Evolutionary conservation across 1,140 invertebrate species (phyloP).

Genomic region (Drosophila orosa): DNA sequence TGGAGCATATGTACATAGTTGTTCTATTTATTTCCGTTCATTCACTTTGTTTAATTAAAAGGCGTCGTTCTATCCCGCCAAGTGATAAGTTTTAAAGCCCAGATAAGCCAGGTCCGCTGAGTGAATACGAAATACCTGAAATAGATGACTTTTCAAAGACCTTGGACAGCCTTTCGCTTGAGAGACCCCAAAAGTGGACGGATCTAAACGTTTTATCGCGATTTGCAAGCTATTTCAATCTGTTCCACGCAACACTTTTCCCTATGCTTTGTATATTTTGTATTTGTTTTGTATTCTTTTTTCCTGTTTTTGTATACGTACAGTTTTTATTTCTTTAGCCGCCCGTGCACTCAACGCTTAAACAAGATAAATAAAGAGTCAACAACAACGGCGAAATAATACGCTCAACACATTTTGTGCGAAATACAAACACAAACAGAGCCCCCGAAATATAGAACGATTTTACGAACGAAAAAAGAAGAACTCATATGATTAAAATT

Average conservation of each 20-base stretch:
- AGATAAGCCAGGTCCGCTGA: conserved; percentile 15
- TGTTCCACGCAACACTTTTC: conserved; percentile 37
- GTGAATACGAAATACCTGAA: conserved; percentile 22
- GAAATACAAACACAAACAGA: conserved; percentile 34
- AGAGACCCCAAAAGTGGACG: conserved; percentile 26
- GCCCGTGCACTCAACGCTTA: conserved; percentile 35
- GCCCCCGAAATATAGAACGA: conserved; percentile 44
- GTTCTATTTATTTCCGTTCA: conserved; percentile 65
- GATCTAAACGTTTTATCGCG: conserved; percentile 22
- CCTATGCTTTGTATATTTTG: conserved; percentile 31
- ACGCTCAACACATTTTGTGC: conserved; percentile 65
- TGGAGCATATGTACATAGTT: conserved; percentile 10
- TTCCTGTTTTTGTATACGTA: conserved; percentile 38
- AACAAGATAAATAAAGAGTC: conserved; percentile 40
- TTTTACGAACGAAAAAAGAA: conserved; percentile 38
- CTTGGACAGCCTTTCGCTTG: conserved; percentile 63
- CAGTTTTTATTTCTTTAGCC: conserved; percentile 43
- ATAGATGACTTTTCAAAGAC: conserved; percentile 72
- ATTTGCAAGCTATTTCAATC: conserved; percentile 30
- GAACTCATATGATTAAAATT: conserved; percentile 66
- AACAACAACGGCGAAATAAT: conserved; percentile 47
- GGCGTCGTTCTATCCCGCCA: conserved; percentile 9
- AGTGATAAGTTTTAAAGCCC: conserved; percentile 19
- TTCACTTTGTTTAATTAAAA: conserved; percentile 68
- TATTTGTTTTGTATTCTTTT: conserved; percentile 37